Conservation (phyloP, 2,113 vertebrate species). For the Serilophus lunatus region DNA sequence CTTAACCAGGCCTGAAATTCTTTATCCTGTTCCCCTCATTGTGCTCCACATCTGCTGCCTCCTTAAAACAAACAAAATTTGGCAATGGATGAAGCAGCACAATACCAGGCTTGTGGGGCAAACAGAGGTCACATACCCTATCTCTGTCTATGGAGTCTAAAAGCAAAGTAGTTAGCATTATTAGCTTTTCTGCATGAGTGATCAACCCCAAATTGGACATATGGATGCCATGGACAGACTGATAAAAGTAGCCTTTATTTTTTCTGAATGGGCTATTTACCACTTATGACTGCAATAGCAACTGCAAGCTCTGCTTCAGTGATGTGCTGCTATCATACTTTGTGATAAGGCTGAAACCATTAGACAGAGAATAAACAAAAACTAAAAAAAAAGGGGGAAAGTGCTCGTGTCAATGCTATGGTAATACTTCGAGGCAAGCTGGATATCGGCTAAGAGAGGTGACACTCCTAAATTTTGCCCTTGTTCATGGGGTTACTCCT, state of each 20-base stretch:
- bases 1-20: background rate
- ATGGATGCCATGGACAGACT: background rate
- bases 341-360: conserved; percentile 30
- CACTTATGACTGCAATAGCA: background rate
- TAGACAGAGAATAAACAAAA: background rate
- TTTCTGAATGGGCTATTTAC: conserved; percentile 14
- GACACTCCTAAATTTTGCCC: background rate
- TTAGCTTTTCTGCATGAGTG: conserved; percentile 25
- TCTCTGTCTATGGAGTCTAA: background rate
- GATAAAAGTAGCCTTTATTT: conserved; percentile 2
- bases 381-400: background rate
- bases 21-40: background rate
- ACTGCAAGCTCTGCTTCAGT: background rate
- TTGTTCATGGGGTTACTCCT: background rate
- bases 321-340: background rate
- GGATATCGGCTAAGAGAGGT: background rate
- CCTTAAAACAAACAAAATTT: background rate
- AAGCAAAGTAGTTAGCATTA: background rate
- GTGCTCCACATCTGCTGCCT: background rate
- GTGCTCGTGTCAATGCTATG: background rate
- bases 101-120: background rate
- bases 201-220: conserved; percentile 15
- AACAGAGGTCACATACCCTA: background rate
- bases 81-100: background rate
- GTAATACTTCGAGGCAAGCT: background rate